phyloP scores from a whole-genome alignment of 2,113 vertebrate species.

The Lepus americanus region DNA sequence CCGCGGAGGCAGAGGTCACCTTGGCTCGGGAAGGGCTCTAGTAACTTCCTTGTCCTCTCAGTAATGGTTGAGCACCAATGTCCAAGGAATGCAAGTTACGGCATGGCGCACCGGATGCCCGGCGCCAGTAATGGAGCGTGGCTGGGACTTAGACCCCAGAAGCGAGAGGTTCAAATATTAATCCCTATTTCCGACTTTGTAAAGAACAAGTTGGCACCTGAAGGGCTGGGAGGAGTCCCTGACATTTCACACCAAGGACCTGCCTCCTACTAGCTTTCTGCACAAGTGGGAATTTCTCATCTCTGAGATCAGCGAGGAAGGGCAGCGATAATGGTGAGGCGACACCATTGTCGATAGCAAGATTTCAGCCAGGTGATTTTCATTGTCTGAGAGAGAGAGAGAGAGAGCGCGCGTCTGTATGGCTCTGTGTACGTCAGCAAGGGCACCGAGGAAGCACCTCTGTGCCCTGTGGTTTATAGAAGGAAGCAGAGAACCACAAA shows the following conservation, averaged over 20 bases:
- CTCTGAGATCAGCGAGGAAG: slow-evolving; percentile 72
- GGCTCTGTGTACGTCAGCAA: background rate
- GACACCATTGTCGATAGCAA: slow-evolving; percentile 70
- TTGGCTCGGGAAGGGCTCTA: slow-evolving; percentile 76
- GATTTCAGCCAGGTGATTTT: slow-evolving; percentile 35
- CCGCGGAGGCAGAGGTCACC: slow-evolving; percentile 56
- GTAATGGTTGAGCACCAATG: slow-evolving; percentile 78
- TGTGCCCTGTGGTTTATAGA: background rate
- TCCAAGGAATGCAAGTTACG: slow-evolving; percentile 73
- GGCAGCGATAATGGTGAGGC: slow-evolving; percentile 73
- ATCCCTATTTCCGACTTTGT: slow-evolving; percentile 80
- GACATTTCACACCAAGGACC: slow-evolving; percentile 77
- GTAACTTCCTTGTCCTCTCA: slow-evolving; percentile 73
- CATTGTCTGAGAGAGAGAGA: background rate
- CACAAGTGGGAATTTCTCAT: slow-evolving; percentile 76
- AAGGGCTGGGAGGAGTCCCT: slow-evolving; percentile 8
- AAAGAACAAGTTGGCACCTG: slow-evolving; percentile 72
- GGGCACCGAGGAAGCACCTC: background rate
- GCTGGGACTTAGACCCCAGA: slow-evolving; percentile 78
- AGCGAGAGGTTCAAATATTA: slow-evolving; percentile 83
- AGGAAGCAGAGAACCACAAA: background rate
- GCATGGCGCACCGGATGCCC: slow-evolving; percentile 67
- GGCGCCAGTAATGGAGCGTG: slow-evolving; percentile 79
- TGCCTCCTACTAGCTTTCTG: slow-evolving; percentile 72
- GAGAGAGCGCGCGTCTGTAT: background rate